Evolutionary conservation across 2,797 vertebrate species (phyloP), one percentile per base, ranked within the genome.

Genomic region (Cyclopterus lumpus): DNA sequence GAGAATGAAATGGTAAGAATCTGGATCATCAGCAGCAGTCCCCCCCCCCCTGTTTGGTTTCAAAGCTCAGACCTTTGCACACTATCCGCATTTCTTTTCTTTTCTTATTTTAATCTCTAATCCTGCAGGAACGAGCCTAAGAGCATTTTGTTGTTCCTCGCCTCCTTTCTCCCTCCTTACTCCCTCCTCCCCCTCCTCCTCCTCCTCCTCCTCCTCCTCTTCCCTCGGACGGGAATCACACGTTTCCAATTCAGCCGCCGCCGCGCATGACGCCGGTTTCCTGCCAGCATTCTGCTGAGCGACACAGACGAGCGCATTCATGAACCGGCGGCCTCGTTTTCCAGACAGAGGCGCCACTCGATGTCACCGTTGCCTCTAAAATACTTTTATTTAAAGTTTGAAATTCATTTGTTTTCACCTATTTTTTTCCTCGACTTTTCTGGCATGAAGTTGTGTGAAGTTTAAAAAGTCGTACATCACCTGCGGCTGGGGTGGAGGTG

Each of bases 231-330:
- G 24, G 65, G 64, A 86, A 79, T 93, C 94, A 94, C 81, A 86
- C 59, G 49, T 75, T 84, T 89, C 82, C 72, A 89, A 93, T 92
- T 91, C 0, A 66, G 62, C 40, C 2, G 9, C n/a, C n/a, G n/a
- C n/a, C 6, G 62, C 93, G 88, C 93, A 90, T 94, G 93, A 93
- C 73, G 42, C 61, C 67, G 61, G 82, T 88, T 91, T 68, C 67
- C 48, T 40, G 75, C 57, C 70, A 70, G 34, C 70, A 15, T 46
- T 7, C 22, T 22, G 20, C n/a, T 20, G 53, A 49, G 11, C 3
- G 15, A 48, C 26, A 63, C 24, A 22, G 32, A 59, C 8, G 6
- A 60, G 59, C 8, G 24, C 10, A 16, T 9, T 26, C 40, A 36
- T 36, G n/a, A 58, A 48, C 10, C 38, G 38, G 11, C 38, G 38